Conservation (phyloP, 2,797 vertebrate genomes). For the Macropus fuliginosus region DNA sequence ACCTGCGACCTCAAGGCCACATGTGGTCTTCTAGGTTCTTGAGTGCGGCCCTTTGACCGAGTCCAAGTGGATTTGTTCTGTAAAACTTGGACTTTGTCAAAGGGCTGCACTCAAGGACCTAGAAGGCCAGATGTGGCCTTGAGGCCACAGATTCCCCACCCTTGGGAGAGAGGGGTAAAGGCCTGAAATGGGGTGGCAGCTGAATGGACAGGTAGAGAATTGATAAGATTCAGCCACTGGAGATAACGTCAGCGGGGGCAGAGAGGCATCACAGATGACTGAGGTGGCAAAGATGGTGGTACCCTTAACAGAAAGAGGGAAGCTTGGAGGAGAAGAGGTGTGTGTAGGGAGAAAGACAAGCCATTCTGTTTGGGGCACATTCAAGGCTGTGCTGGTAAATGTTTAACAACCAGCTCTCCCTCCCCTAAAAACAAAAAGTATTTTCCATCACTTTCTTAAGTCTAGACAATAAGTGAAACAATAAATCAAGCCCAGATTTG, state of each 20-base stretch:
- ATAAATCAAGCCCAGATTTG: neutral
- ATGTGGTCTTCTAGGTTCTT: no score
- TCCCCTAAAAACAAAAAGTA: neutral
- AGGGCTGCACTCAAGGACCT: no score
- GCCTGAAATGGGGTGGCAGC: neutral
- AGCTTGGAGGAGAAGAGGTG: neutral
- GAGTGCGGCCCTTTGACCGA: no score
- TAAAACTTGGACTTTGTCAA: no score
- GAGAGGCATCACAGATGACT: neutral
- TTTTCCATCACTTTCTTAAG: neutral
- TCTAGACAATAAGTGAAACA: neutral
- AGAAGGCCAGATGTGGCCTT: no score
- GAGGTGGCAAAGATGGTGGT: neutral
- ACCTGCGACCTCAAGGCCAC: no score
- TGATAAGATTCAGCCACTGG: neutral
- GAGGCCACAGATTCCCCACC: no score
- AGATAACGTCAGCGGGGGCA: neutral
- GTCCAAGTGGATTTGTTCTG: no score
- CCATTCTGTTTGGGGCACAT: neutral
- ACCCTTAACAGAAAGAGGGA: neutral
- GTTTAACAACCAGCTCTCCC: neutral
- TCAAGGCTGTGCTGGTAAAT: neutral
- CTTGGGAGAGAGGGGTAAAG: neutral
- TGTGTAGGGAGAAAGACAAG: neutral
- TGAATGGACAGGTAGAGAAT: neutral